phyloP scores from a whole-genome alignment of 53 echinoderm and acorn worm species.

The Glandiceps talaboti region DNA sequence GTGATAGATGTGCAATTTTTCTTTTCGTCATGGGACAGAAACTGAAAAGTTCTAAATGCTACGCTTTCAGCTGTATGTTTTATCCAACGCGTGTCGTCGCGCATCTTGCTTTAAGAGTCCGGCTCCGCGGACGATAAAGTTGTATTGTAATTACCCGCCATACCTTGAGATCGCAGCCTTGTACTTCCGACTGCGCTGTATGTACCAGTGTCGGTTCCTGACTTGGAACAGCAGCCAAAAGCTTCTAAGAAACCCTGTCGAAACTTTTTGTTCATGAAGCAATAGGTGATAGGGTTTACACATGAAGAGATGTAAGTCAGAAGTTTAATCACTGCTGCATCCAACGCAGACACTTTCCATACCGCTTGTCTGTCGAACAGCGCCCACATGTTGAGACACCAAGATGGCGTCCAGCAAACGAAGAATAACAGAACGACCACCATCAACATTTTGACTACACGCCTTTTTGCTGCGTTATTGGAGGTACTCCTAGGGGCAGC shows the following conservation, averaged over 20 bases:
- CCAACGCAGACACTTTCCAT: constrained; percentile 7
- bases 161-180: neutral
- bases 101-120: neutral
- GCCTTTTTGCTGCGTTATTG: constrained; percentile 55
- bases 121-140: neutral
- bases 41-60: too few species aligned
- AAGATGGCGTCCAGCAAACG: constrained; percentile 84
- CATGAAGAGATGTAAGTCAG: constrained; percentile 80
- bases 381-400: constrained; percentile 74
- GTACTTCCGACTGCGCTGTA: neutral
- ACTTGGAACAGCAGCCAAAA: constrained; percentile 44
- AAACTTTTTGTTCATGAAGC: constrained; percentile 95
- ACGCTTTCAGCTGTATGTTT: too few species aligned
- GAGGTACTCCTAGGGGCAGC: constrained; percentile 47
- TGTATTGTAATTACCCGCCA: neutral
- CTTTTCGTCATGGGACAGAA: too few species aligned
- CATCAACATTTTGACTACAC: constrained; percentile 85
- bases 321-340: constrained; percentile 33
- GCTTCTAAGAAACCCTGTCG: constrained; percentile 88
- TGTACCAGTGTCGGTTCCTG: neutral
- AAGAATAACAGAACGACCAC: constrained; percentile 75
- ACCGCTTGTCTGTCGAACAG: constrained; percentile 28
- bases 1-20: too few species aligned
- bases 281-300: constrained; percentile 88
- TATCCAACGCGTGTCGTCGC: too few species aligned